Conservation (phyloP, 23 tunicate genomes). For the Halocynthia roretzi region DNA sequence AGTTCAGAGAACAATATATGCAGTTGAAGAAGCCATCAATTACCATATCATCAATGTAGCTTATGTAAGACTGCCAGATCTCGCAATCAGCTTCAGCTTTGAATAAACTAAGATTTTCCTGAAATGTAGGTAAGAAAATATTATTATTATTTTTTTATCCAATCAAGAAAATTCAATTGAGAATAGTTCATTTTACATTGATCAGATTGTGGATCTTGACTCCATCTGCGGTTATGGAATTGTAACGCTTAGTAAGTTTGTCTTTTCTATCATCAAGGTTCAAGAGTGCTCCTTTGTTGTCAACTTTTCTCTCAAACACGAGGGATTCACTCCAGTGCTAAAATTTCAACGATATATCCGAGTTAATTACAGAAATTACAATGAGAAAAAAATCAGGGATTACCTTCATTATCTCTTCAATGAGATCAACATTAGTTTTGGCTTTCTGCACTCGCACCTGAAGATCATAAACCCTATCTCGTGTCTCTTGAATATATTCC, state of each 20-base stretch:
- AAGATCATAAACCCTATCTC: conserved; percentile 76
- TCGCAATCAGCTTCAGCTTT: conserved; percentile 54
- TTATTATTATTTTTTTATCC: neutral
- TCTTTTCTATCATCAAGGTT: conserved; percentile 87
- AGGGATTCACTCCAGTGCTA: conserved; percentile 91
- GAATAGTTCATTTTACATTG: conserved; percentile 23
- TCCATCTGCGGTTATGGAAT: conserved; percentile 65
- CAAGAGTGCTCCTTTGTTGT: conserved; percentile 49
- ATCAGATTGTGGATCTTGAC: conserved; percentile 60
- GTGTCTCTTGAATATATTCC: conserved; percentile 72
- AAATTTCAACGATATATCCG: neutral
- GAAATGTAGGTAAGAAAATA: conserved; percentile 7
- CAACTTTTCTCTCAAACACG: conserved; percentile 75
- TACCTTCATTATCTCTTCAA: conserved; percentile 92
- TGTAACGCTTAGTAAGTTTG: conserved; percentile 66
- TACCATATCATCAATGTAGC: conserved; percentile 89
- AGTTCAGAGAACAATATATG: conserved; percentile 77
- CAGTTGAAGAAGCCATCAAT: conserved; percentile 91
- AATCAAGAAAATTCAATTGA: neutral
- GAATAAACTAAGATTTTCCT: conserved; percentile 77
- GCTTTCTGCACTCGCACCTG: conserved; percentile 85
- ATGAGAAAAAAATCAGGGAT: neutral
- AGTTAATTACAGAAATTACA: neutral
- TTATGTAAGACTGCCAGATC: conserved; percentile 74
- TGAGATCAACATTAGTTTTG: conserved; percentile 66